A percentile compares a stretch with the other conserved stretches of the same genome.
Evolutionary conservation across 1,140 invertebrate genomes (phyloP).

Genomic region (Bombus impatiens): DNA sequence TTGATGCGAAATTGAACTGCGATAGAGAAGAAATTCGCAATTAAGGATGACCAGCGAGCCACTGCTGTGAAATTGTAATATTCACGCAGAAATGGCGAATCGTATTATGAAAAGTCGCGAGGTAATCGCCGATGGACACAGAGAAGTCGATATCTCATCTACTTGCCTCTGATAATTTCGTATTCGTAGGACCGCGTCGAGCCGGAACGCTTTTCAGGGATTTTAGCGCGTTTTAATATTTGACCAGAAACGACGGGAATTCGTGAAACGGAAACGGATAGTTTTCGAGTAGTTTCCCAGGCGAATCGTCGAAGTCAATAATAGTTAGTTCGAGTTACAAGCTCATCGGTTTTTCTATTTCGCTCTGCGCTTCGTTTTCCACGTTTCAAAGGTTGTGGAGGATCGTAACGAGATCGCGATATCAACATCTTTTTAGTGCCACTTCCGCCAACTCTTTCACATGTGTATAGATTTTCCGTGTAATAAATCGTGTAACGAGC

Average conservation of each 20-base stretch:
- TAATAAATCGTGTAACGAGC: not conserved
- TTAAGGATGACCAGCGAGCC: not conserved
- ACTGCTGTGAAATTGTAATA: not conserved
- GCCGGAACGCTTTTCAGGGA: not conserved
- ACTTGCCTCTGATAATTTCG: not conserved
- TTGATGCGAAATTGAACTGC: too few species aligned
- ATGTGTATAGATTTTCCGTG: too few species aligned
- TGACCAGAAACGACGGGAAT: not conserved
- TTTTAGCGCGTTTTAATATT: conserved; percentile 26
- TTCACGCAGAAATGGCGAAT: not conserved
- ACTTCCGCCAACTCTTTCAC: not conserved
- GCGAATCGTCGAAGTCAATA: conserved; percentile 14
- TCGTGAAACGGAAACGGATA: conserved; percentile 9
- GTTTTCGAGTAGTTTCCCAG: conserved; percentile 11
- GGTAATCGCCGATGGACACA: not conserved
- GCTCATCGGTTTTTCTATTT: conserved; percentile 37
- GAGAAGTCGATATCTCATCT: not conserved
- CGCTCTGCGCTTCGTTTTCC: not conserved
- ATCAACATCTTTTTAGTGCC: not conserved
- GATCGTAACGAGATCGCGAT: conserved; percentile 11
- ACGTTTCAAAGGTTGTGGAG: not conserved
- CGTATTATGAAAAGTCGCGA: not conserved
- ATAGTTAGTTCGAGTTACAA: conserved; percentile 31
- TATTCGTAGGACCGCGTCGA: too few species aligned
- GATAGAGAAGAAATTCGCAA: not conserved